Percentiles rank a stretch among this genome's conserved stretches.
These are phyloP conservation scores for Sericinus montela DNA, from an alignment of 2,888 invertebrate species.

Conservation along the genomic window DNA sequence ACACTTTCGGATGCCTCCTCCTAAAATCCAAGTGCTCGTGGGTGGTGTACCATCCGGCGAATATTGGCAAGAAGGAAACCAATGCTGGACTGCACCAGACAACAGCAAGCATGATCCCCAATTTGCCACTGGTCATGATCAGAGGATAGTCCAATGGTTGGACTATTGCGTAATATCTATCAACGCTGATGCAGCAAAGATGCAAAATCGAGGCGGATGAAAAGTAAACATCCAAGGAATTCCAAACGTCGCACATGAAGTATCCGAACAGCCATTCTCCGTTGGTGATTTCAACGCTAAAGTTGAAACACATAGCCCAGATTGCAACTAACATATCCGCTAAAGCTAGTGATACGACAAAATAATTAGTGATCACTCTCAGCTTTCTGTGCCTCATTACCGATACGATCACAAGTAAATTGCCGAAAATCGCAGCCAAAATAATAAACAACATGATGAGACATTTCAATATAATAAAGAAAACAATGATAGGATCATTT, in stretches of 20 bases:
- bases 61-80: constrained; percentile 96
- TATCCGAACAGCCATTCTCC: constrained; percentile 93
- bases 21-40: constrained; percentile 85
- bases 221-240: constrained; percentile 96
- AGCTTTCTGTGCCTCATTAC: constrained; percentile 83
- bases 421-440: constrained; percentile 92
- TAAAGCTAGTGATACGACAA: constrained; percentile 95
- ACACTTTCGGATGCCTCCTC: constrained; percentile 84
- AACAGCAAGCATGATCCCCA: constrained; percentile 89
- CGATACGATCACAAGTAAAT: constrained; percentile 92
- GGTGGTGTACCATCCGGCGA: constrained; percentile 97
- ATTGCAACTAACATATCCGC: constrained; percentile 97
- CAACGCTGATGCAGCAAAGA: constrained; percentile 94
- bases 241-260: constrained; percentile 97
- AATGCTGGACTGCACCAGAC: constrained; percentile 96
- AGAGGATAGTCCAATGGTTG: constrained; percentile 95
- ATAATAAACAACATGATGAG: constrained; percentile 94
- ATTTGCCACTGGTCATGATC: constrained; percentile 91
- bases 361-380: constrained; percentile 94
- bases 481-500: constrained; percentile 74
- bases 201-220: constrained; percentile 96
- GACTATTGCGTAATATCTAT: constrained; percentile 94
- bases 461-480: constrained; percentile 83
- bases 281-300: constrained; percentile 91
- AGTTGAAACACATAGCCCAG: constrained; percentile 96